These are phyloP conservation scores for Alexandromys fortis DNA, from an alignment of 2,113 vertebrate species.

Conservation along the genomic window DNA sequence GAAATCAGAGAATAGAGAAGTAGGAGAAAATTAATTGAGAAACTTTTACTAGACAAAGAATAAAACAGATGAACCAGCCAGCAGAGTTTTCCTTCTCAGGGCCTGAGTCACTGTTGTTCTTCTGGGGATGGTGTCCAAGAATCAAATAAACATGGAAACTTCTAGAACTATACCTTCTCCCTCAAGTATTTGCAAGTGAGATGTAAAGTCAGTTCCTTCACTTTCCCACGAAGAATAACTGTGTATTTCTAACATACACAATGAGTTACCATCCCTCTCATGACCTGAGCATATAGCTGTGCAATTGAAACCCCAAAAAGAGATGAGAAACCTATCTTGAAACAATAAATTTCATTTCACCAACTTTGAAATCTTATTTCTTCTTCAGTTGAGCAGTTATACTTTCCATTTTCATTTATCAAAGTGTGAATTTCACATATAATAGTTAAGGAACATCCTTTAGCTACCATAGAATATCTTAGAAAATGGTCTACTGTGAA, in stretches of 20 bases:
- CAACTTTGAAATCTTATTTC: neutral
- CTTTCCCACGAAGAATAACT: neutral
- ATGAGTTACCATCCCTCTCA: neutral
- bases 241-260: neutral
- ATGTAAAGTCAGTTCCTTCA: neutral
- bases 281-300: neutral
- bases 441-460: neutral
- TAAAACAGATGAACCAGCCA: neutral
- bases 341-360: neutral
- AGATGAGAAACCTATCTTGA: neutral
- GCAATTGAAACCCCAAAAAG: neutral
- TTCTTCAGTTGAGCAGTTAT: neutral
- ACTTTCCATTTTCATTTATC: neutral
- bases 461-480: neutral
- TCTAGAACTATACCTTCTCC: neutral
- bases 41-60: conserved; percentile 4
- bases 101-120: neutral
- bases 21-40: neutral
- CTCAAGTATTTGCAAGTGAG: neutral
- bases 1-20: neutral
- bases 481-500: neutral
- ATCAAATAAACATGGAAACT: neutral
- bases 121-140: neutral
- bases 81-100: neutral
- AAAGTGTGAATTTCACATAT: neutral